Evolutionary conservation across 2,113 vertebrate species (phyloP).

Genomic region (Stomatorhinus ivindoensis): DNA sequence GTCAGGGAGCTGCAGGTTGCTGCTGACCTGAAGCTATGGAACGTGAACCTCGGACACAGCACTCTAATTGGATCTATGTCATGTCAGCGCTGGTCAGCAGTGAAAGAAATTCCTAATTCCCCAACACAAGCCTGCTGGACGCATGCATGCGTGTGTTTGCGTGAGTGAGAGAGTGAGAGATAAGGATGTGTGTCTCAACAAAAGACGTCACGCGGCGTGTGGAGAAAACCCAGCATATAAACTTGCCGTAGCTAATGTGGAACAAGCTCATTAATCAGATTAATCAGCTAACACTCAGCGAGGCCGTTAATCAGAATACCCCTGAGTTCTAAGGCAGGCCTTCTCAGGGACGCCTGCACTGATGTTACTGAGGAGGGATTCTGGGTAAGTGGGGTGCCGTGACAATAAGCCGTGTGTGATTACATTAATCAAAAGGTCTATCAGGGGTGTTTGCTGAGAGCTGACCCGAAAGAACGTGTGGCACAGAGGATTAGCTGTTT

Average conservation of each 20-base stretch:
- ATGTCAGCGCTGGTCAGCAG: not conserved
- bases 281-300: not conserved
- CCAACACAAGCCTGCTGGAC: not conserved
- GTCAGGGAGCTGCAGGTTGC: not conserved
- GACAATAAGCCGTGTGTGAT: not conserved
- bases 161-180: not conserved
- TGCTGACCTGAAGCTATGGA: not conserved
- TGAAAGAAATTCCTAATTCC: not conserved
- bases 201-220: not conserved
- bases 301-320: not conserved
- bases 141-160: not conserved
- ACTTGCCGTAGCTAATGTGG: not conserved
- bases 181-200: not conserved
- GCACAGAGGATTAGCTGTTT: not conserved
- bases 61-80: not conserved
- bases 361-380: not conserved
- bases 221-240: not conserved
- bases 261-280: slow-evolving; percentile 2
- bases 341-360: not conserved
- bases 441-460: not conserved
- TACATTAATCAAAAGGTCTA: not conserved
- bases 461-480: not conserved
- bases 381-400: not conserved
- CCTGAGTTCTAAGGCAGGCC: not conserved
- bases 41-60: not conserved